A percentile compares a stretch with the other conserved stretches of the same genome.
phyloP scores from a whole-genome alignment of 2,113 vertebrate species.

The Mystacornis crossleyi region DNA sequence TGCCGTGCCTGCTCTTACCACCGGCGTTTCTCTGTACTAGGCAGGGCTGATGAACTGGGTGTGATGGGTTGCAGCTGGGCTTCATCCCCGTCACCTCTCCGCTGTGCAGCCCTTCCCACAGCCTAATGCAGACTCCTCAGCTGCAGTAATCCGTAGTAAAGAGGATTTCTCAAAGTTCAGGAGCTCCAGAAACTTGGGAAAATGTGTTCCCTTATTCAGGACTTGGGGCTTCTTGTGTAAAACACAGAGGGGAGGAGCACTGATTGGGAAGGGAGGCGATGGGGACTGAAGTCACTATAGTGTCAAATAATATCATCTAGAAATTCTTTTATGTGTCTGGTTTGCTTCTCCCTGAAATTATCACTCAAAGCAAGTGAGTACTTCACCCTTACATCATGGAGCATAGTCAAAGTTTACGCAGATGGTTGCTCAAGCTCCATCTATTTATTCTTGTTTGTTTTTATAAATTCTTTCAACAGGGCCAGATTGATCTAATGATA shows the following conservation, averaged over 20 bases:
- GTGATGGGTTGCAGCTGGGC: not conserved
- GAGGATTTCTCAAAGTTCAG: not conserved
- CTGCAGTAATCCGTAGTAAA: fast-evolving
- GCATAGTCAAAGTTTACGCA: not conserved
- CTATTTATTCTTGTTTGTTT: not conserved
- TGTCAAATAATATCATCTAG: not conserved
- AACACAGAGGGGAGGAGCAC: not conserved
- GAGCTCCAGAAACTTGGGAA: not conserved
- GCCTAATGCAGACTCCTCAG: not conserved
- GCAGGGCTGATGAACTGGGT: not conserved
- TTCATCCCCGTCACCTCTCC: not conserved
- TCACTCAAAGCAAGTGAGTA: not conserved
- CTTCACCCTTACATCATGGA: not conserved
- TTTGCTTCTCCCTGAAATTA: not conserved
- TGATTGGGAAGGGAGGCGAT: not conserved
- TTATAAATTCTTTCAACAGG: not conserved
- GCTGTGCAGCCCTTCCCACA: not conserved
- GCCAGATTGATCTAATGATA: not conserved
- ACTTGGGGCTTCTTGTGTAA: not conserved
- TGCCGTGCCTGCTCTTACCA: not conserved
- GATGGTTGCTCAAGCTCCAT: not conserved
- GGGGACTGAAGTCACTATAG: fast-evolving
- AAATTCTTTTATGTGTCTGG: fast-evolving
- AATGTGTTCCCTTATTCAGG: not conserved
- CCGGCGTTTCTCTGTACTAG: not conserved